These are phyloP conservation scores for Henricia sp. DNA, from an alignment of 53 echinoderm and acorn worm genomes.

Conservation along the genomic window DNA sequence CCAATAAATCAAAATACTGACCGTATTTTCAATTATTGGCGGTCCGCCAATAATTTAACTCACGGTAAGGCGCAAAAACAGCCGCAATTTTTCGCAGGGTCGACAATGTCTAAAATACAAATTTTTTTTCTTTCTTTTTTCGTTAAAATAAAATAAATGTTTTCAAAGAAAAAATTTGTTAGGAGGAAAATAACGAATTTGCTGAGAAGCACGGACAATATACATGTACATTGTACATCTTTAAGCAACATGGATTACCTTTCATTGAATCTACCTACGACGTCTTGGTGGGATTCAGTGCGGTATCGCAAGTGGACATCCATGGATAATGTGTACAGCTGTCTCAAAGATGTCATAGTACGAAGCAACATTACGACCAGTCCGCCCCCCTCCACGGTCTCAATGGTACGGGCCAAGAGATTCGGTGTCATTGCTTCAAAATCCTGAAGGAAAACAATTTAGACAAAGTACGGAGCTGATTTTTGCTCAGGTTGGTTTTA, in stretches of 20 bases:
- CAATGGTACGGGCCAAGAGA: conserved; percentile 87
- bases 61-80: no score
- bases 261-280: conserved; percentile 95
- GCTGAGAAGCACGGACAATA: background rate
- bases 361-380: conserved; percentile 86
- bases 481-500: no score
- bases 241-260: conserved; percentile 66
- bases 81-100: no score
- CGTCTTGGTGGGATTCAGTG: conserved; percentile 94
- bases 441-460: conserved; percentile 66
- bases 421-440: conserved; percentile 98
- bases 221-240: conserved; percentile 7
- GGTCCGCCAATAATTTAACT: no score
- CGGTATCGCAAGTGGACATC: conserved; percentile 92
- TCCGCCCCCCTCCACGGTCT: conserved; percentile 98
- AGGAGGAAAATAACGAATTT: no score
- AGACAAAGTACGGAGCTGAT: no score
- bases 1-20: no score
- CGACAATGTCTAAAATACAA: no score
- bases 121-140: no score
- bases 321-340: conserved; percentile 95
- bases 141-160: no score
- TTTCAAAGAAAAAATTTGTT: no score
- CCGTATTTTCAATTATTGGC: no score
- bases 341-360: conserved; percentile 82